Base-by-base conservation (phyloP, 2,113 vertebrate species). In the Diglossa brunneiventris region DNA sequence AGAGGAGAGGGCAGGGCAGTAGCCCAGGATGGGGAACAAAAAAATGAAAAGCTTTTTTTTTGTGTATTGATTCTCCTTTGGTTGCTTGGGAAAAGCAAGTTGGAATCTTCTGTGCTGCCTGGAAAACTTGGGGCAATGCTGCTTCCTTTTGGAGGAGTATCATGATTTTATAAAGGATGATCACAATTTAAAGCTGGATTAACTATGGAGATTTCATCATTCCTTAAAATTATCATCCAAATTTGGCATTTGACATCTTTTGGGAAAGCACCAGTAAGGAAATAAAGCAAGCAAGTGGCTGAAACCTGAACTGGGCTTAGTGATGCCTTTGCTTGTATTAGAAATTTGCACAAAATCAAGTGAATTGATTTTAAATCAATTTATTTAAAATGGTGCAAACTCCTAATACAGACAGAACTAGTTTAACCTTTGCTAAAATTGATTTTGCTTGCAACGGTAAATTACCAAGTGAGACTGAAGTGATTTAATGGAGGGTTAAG, bases 351-450 rank as follows among this genome's bases (percentile, higher is more conserved):
- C 77, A 47, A 69, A 94, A 95, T 94, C 78, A 70, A 52, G 44
- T 17, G 56, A 95, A 92, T 95, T 89, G 92, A 91, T 91, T 95
- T 92, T 1, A 91, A 97, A 94, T 95, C 89, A 91, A 89, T 97
- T 89, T 95, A 94, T 94, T 94, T 87, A 26, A 90, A 80, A 89
- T 33, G 82, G 50, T 55, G 78, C 78, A 62, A 91, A 92, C 78
- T 58, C 79, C 56, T 83, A 66, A 75, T 66, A 58, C 84, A 73
- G 89, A 11, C 66, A 56, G 91, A 79, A 87, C 87, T 62, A 50
- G 81, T 92, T 89, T 94, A 95, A 96, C 96, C 94, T 95, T 96
- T 95, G 67, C 82, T 89, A 85, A 87, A 95, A 96, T 94, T 87
- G 95, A 96, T 96, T 95, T 83, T 72, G 74, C 91, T 83, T 58